These are phyloP conservation scores for Stegostoma tigrinum DNA, from an alignment of 2,113 vertebrate species.

Conservation along the genomic window DNA sequence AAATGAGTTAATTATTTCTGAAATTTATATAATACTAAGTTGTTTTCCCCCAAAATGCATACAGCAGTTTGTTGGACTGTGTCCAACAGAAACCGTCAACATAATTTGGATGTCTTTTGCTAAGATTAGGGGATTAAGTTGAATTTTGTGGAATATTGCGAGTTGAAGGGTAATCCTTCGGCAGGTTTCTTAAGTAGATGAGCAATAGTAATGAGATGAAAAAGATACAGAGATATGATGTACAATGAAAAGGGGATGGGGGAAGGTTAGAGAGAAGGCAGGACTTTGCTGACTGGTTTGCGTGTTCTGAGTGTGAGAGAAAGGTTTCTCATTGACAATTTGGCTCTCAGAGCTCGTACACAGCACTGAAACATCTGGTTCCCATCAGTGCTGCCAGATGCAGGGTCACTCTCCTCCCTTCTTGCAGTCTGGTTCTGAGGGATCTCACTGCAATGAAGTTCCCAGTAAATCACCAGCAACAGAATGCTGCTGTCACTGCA, in stretches of 20 bases:
- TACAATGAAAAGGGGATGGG: not conserved
- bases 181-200: not conserved
- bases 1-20: not conserved
- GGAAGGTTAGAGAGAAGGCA: not conserved
- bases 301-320: conserved; percentile 32
- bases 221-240: not conserved
- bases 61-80: not conserved
- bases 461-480: conserved; percentile 31
- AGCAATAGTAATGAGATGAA: not conserved
- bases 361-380: conserved; percentile 28
- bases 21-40: not conserved
- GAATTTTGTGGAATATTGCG: not conserved
- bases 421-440: conserved; percentile 24
- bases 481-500: not conserved
- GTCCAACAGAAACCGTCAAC: not conserved
- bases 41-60: not conserved
- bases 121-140: not conserved
- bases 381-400: conserved; percentile 33
- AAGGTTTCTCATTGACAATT: conserved; percentile 14
- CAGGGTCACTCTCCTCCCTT: not conserved
- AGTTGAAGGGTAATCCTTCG: not conserved
- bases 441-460: conserved; percentile 25
- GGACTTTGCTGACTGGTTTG: not conserved
- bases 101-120: not conserved
- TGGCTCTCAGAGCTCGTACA: not conserved